A percentile compares a stretch with the other conserved stretches of the same genome.
Conservation (phyloP, 2,888 invertebrate genomes). For the Coelopa pilipes region DNA sequence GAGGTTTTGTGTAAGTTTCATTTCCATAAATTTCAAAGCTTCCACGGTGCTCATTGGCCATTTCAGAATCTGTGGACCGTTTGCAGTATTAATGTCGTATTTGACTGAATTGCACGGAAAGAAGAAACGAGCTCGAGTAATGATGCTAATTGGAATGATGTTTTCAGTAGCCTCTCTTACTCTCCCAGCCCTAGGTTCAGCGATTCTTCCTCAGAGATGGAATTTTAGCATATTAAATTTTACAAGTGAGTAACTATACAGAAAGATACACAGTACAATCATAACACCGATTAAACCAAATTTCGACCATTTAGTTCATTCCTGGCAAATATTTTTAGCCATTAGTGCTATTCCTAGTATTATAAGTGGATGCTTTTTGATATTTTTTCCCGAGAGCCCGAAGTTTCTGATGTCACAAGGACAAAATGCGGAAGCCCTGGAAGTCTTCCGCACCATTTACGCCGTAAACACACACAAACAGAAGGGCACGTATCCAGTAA, state of each 20-base stretch:
- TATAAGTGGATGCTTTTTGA: conserved; percentile 66
- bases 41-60: neutral
- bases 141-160: conserved; percentile 75
- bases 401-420: conserved; percentile 53
- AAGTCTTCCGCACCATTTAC: conserved; percentile 70
- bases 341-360: conserved; percentile 73
- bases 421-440: conserved; percentile 48
- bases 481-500: conserved; percentile 43
- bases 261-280: too few relatives aligned
- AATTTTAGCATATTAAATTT: conserved; percentile 67
- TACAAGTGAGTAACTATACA: conserved; percentile 37
- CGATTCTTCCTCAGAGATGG: conserved; percentile 75
- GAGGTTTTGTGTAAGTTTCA: conserved; percentile 78
- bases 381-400: conserved; percentile 68
- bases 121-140: conserved; percentile 74
- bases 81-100: conserved; percentile 78
- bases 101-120: conserved; percentile 79
- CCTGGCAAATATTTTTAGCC: conserved; percentile 69
- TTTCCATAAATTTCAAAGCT: too few relatives aligned
- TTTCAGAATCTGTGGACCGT: conserved; percentile 75
- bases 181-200: conserved; percentile 79
- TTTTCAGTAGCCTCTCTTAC: conserved; percentile 74
- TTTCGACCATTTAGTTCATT: conserved; percentile 47
- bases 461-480: conserved; percentile 74
- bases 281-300: too few relatives aligned